Evolutionary conservation across 2,888 invertebrate genomes (phyloP).

Genomic region (Troglohyphantes excavatus): DNA sequence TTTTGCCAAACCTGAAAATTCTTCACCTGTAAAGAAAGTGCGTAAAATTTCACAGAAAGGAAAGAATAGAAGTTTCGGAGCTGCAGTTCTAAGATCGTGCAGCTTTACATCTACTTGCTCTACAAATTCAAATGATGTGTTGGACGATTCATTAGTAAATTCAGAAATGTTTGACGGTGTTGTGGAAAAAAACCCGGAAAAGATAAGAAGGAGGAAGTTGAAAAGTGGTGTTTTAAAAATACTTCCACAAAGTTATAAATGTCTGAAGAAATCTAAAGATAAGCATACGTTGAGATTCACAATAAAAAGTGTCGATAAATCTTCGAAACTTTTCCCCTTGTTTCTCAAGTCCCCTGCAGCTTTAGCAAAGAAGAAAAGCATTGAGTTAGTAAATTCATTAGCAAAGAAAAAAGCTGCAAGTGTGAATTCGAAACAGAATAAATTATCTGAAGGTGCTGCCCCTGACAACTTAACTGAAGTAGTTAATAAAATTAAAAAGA

Average conservation of each 20-base stretch:
- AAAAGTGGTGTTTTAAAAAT: background rate
- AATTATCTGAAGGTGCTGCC: background rate
- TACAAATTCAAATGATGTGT: background rate
- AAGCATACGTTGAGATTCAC: background rate
- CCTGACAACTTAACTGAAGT: too few species aligned
- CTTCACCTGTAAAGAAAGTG: background rate
- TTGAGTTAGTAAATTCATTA: background rate
- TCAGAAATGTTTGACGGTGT: background rate
- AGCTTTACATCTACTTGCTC: background rate
- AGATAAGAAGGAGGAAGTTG: background rate
- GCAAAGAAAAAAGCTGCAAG: background rate
- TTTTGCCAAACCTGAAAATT: background rate
- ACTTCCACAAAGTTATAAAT: background rate
- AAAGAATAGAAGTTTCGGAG: background rate
- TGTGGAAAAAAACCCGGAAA: background rate
- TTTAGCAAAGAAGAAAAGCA: background rate
- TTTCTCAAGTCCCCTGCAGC: background rate
- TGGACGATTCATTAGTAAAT: background rate
- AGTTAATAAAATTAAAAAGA: too few species aligned
- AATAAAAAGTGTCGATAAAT: background rate
- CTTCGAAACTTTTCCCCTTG: slow-evolving; percentile 24
- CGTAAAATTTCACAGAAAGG: background rate
- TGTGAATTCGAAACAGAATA: background rate
- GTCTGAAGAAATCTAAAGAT: background rate
- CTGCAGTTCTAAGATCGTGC: background rate